Conservation (phyloP, 2,888 invertebrate genomes). For the Drosophila anceps region DNA sequence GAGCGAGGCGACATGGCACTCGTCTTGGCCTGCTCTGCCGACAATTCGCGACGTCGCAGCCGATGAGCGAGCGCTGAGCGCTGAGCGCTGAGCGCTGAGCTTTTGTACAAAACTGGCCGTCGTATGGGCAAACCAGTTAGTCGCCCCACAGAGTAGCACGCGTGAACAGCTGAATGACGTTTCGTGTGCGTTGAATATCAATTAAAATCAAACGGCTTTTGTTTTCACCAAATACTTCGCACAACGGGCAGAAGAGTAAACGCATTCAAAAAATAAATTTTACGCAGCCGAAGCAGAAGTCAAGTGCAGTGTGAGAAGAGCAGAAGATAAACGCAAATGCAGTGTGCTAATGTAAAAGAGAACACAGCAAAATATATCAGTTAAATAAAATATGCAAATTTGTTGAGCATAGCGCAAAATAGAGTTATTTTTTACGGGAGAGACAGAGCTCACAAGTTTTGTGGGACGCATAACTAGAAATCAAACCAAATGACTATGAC, state of each 20-base stretch:
- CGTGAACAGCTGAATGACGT: constrained; percentile 28
- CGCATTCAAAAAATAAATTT: constrained; percentile 14
- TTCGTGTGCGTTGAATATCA: constrained; percentile 22
- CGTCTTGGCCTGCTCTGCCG: constrained; percentile 16
- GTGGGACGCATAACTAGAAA: constrained; percentile 38
- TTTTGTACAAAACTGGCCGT: constrained; percentile 67
- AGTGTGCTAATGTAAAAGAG: constrained; percentile 37
- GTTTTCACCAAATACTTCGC: constrained; percentile 24
- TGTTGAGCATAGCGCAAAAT: constrained; percentile 54
- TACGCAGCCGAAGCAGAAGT: constrained; percentile 28
- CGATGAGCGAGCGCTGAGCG: constrained; percentile 21
- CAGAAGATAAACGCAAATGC: constrained; percentile 50
- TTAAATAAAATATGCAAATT: constrained; percentile 66
- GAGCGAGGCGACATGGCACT: constrained; percentile 10
- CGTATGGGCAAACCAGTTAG: constrained; percentile 82
- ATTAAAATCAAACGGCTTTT: constrained; percentile 19
- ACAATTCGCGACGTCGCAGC: neutral
- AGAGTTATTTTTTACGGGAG: constrained; percentile 11
- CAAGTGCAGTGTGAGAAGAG: constrained; percentile 53
- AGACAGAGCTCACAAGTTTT: constrained; percentile 23
- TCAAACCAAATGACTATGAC: constrained; percentile 81
- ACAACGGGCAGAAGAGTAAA: constrained; percentile 26
- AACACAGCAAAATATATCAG: constrained; percentile 40
- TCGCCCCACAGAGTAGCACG: constrained; percentile 64
- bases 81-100: constrained; percentile 16